Percentiles rank a stretch among this genome's conserved stretches.
These are phyloP conservation scores for Venustaconcha ellipsiformis DNA, from an alignment of 1,140 invertebrate species.

Conservation along the genomic window DNA sequence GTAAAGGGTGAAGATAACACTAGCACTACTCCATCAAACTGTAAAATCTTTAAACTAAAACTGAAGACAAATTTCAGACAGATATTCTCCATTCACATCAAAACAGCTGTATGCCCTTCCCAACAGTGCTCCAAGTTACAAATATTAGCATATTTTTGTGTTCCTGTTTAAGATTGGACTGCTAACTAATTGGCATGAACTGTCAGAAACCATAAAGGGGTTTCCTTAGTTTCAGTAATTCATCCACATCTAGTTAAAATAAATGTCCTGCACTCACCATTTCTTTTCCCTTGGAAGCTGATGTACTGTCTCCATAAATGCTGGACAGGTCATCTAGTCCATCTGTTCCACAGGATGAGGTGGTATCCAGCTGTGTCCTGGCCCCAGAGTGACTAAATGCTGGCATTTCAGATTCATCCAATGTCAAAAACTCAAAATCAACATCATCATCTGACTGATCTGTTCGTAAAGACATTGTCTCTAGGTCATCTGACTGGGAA, in stretches of 20 bases:
- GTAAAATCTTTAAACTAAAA: too few species aligned
- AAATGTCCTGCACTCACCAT: constrained; percentile 33
- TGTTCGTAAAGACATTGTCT: constrained; percentile 66
- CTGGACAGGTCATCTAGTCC: constrained; percentile 85
- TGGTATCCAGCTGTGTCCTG: constrained; percentile 40
- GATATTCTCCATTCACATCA: too few species aligned
- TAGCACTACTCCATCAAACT: too few species aligned
- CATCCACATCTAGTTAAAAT: background rate
- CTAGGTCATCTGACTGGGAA: background rate
- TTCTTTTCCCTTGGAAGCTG: constrained; percentile 54
- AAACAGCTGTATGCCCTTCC: too few species aligned
- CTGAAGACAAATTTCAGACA: too few species aligned
- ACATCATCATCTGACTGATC: constrained; percentile 70
- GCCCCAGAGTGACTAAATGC: constrained; percentile 51
- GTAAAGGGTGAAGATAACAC: too few species aligned
- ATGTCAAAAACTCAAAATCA: constrained; percentile 67
- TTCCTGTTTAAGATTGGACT: background rate
- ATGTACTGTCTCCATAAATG: constrained; percentile 52
- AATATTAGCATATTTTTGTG: background rate
- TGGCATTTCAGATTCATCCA: constrained; percentile 62
- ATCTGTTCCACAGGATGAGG: constrained; percentile 79
- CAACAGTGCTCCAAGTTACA: background rate
- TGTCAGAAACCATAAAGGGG: background rate
- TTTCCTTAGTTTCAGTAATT: background rate
- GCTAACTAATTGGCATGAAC: too few species aligned